phyloP scores from a whole-genome alignment of 2,888 invertebrate genomes.

The Apamea crenata region DNA sequence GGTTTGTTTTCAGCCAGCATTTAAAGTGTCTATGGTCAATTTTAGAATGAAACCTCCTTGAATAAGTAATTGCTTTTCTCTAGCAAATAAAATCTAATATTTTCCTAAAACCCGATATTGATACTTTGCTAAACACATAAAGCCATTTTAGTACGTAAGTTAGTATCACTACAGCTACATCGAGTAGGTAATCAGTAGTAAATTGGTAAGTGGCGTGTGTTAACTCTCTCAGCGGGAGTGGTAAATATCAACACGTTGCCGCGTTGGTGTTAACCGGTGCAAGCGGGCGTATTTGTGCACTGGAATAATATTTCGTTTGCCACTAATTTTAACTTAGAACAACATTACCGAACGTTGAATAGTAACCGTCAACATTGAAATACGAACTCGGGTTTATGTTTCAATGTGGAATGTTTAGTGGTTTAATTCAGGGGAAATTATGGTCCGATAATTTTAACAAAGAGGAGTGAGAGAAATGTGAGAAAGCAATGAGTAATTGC shows the following conservation, averaged over 20 bases:
- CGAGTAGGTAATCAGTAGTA: constrained; percentile 43
- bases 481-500: constrained; percentile 6
- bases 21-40: constrained; percentile 1
- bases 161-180: constrained; percentile 21
- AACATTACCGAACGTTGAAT: constrained; percentile 55
- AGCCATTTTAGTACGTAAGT: constrained; percentile 4
- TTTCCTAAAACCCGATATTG: too few relatives aligned
- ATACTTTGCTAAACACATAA: background rate
- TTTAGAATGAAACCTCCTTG: background rate
- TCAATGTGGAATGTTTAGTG: constrained; percentile 14
- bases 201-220: constrained; percentile 56
- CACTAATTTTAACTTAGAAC: constrained; percentile 67
- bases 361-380: constrained; percentile 35
- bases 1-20: background rate
- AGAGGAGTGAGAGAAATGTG: background rate
- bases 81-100: background rate
- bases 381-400: constrained; percentile 33
- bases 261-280: constrained; percentile 57
- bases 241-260: constrained; percentile 68
- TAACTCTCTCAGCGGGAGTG: constrained; percentile 63
- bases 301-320: constrained; percentile 61
- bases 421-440: background rate
- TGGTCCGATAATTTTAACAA: background rate
- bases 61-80: background rate
- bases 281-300: constrained; percentile 63